These are phyloP conservation scores for Ganaspis brasiliensis DNA, from an alignment of 2,888 invertebrate species.

Conservation along the genomic window DNA sequence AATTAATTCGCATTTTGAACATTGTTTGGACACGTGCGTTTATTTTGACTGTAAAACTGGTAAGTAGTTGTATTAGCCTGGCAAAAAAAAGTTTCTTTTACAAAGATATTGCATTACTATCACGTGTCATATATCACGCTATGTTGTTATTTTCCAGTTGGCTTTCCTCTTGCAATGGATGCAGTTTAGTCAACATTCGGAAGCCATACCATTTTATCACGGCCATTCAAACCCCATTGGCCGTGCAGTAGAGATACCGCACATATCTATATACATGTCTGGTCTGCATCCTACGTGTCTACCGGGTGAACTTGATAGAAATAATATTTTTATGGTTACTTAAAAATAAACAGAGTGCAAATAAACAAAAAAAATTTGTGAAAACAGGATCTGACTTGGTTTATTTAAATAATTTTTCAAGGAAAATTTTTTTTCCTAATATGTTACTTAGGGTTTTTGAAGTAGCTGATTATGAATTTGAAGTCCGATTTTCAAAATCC, in stretches of 20 bases:
- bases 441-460: too few species aligned
- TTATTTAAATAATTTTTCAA: too few species aligned
- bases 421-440: too few species aligned
- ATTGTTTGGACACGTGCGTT: too few species aligned
- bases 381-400: too few species aligned
- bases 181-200: constrained; percentile 81
- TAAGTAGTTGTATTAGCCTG: constrained; percentile 1
- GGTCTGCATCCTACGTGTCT: constrained; percentile 69
- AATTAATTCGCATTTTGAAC: too few species aligned
- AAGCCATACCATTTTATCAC: constrained; percentile 80
- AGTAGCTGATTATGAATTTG: too few species aligned
- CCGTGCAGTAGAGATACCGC: constrained; percentile 80
- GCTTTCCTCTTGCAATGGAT: constrained; percentile 79
- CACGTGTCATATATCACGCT: constrained; percentile 68
- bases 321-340: constrained; percentile 46
- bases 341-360: too few species aligned
- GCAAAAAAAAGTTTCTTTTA: constrained; percentile 27
- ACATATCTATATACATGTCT: constrained; percentile 76
- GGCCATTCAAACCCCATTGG: constrained; percentile 80
- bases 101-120: constrained; percentile 57
- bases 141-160: constrained; percentile 79
- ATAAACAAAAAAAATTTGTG: too few species aligned
- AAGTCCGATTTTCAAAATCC: too few species aligned
- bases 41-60: too few species aligned
- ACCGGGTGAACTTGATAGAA: constrained; percentile 66